Conservation (phyloP, 2,797 vertebrate species). For the Pteropus rufus region DNA sequence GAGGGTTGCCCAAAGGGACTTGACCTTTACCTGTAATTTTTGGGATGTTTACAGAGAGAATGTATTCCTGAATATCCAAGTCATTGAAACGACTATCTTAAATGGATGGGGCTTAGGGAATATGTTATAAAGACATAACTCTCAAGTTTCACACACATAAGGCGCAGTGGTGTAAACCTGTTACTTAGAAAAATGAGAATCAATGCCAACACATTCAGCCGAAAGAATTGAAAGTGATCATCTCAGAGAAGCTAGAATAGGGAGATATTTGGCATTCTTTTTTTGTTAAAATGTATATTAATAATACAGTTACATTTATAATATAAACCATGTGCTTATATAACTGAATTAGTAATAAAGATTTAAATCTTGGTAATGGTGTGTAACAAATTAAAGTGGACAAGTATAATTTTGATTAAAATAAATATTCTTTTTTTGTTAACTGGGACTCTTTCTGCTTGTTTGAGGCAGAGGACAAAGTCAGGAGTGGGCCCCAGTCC, state of each 20-base stretch:
- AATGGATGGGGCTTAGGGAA: neutral
- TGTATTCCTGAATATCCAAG: neutral
- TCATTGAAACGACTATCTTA: neutral
- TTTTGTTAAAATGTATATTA: neutral
- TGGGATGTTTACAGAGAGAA: neutral
- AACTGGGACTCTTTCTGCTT: neutral
- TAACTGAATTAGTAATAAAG: neutral
- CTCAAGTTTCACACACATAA: neutral
- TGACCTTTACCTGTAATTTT: neutral
- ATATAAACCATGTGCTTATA: neutral
- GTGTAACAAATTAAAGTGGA: neutral
- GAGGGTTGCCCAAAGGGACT: neutral
- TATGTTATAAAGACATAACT: neutral
- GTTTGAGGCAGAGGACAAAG: neutral
- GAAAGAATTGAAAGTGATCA: neutral
- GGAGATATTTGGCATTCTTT: neutral
- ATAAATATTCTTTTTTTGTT: neutral
- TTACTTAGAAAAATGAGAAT: neutral
- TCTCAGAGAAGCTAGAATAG: neutral
- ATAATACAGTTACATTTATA: neutral
- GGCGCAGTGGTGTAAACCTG: accelerated
- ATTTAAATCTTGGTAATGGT: neutral
- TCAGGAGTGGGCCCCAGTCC: neutral
- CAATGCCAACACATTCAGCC: neutral
- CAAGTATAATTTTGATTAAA: neutral